phyloP scores from a whole-genome alignment of 2,797 vertebrate genomes.

The Poecilia gillii region DNA sequence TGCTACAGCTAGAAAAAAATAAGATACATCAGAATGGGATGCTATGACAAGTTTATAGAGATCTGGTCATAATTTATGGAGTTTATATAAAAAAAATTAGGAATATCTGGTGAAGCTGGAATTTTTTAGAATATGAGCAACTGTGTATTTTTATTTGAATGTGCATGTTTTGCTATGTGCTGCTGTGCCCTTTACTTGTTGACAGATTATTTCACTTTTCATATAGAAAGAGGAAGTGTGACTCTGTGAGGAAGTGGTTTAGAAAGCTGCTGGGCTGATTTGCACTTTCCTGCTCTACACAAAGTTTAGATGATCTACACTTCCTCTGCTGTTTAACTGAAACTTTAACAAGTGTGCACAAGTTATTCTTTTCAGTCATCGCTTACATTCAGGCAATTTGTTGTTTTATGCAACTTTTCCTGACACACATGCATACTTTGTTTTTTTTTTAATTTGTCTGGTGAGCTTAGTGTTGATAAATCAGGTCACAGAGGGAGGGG shows the following conservation, averaged over 20 bases:
- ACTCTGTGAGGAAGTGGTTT: slow-evolving; percentile 56
- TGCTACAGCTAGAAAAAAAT: too few species aligned
- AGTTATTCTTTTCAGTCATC: background rate
- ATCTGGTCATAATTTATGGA: too few species aligned
- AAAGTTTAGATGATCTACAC: background rate
- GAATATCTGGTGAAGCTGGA: background rate
- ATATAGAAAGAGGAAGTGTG: slow-evolving; percentile 44
- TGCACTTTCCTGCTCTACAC: slow-evolving; percentile 8
- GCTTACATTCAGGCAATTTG: background rate
- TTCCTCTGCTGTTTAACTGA: slow-evolving; percentile 22
- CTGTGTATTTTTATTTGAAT: background rate
- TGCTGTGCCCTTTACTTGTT: background rate
- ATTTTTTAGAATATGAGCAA: background rate
- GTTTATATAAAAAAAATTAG: too few species aligned
- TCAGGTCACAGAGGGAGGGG: background rate
- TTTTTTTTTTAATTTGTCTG: background rate
- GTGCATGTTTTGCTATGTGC: background rate
- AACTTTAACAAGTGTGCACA: slow-evolving; percentile 15
- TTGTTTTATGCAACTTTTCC: background rate
- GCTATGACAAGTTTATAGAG: too few species aligned
- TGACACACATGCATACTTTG: background rate
- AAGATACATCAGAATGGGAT: too few species aligned
- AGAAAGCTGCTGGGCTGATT: slow-evolving; percentile 5
- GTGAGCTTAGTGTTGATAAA: background rate
- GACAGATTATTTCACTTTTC: slow-evolving; percentile 4